Conservation (phyloP, 2,113 vertebrate genomes). For the Saccopteryx bilineata region DNA sequence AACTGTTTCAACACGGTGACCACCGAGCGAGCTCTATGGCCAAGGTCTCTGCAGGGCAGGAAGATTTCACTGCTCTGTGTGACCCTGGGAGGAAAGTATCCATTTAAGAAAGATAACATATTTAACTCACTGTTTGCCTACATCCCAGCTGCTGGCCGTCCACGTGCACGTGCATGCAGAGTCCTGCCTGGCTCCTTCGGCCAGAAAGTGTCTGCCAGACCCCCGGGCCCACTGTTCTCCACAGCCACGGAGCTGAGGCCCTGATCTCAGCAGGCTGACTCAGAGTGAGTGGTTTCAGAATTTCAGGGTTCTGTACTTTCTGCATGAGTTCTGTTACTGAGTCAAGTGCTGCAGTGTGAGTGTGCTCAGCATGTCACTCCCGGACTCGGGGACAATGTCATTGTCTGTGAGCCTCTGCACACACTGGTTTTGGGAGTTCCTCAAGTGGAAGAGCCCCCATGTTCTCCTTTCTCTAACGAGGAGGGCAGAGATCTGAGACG, state of each 20-base stretch:
- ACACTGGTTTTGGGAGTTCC: not conserved
- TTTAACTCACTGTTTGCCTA: not conserved
- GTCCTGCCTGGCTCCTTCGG: not conserved
- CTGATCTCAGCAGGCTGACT: not conserved
- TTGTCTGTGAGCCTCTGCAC: not conserved
- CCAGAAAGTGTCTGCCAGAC: not conserved
- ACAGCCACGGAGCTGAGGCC: not conserved
- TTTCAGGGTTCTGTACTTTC: slow-evolving; percentile 12
- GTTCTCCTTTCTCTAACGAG: slow-evolving; percentile 49
- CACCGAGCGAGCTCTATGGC: rapidly evolving
- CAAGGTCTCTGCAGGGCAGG: not conserved
- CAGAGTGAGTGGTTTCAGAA: not conserved
- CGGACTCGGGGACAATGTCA: not conserved
- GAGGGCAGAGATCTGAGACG: not conserved
- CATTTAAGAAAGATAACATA: not conserved
- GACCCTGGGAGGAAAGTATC: no score
- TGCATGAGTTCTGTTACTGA: not conserved
- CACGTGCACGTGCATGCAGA: not conserved
- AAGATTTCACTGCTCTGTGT: not conserved
- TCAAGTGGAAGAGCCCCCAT: slow-evolving; percentile 33
- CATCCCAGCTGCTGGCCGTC: not conserved
- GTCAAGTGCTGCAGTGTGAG: not conserved
- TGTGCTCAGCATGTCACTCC: not conserved
- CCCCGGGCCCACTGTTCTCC: not conserved
- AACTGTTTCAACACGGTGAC: not conserved